These are phyloP conservation scores for Drosophila suzukii DNA, from an alignment of 1,140 invertebrate species.

Conservation along the genomic window DNA sequence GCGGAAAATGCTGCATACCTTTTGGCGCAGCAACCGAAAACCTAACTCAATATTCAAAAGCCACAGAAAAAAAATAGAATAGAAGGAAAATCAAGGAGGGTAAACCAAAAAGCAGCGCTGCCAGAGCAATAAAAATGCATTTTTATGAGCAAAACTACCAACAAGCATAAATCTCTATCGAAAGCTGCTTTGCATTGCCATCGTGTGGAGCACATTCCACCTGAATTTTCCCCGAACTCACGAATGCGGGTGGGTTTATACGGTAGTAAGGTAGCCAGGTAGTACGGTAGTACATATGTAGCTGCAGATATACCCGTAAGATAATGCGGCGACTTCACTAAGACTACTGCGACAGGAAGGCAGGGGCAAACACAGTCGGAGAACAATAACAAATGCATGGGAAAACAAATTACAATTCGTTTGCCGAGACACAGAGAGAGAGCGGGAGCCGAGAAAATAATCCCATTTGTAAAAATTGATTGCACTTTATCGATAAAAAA, in stretches of 20 bases:
- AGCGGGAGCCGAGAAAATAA: constrained; percentile 63
- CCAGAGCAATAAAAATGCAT: constrained; percentile 81
- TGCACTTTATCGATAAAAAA: constrained; percentile 82
- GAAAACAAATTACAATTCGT: constrained; percentile 83
- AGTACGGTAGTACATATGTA: constrained; percentile 41
- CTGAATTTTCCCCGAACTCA: constrained; percentile 17
- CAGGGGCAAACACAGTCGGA: constrained; percentile 27
- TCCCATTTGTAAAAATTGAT: constrained; percentile 83
- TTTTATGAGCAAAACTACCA: constrained; percentile 83
- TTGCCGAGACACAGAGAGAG: constrained; percentile 1
- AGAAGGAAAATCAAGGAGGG: constrained; percentile 5
- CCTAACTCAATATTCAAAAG: constrained; percentile 81
- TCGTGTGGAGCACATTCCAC: constrained; percentile 29
- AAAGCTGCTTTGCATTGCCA: constrained; percentile 81
- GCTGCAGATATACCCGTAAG: constrained; percentile 59
- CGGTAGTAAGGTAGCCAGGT: neutral
- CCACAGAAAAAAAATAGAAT: constrained; percentile 39
- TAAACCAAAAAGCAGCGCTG: constrained; percentile 60
- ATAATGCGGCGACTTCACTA: constrained; percentile 81
- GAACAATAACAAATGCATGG: constrained; percentile 83
- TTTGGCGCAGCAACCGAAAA: constrained; percentile 50
- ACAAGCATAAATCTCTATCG: constrained; percentile 83
- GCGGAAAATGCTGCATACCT: constrained; percentile 55
- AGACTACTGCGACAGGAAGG: constrained; percentile 55
- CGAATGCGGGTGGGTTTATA: neutral